Evolutionary conservation across 2,113 vertebrate species (phyloP).

Genomic region (Ovis aries): ARS-UI_Ramb_v3.0 NC_056061.1:69787501-69788000

Average conservation of each 20-base stretch:
- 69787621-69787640: neutral
- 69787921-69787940: neutral
- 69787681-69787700: neutral
- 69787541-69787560: neutral
- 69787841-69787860: too few relatives aligned
- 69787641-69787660: neutral
- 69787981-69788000: neutral
- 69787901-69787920: neutral
- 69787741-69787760: neutral
- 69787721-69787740: neutral
- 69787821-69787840: neutral
- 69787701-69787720: neutral
- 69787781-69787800: neutral
- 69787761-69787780: neutral
- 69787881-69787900: neutral
- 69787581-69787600: accelerated
- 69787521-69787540: neutral
- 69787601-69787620: neutral
- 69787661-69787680: neutral
- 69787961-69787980: neutral
- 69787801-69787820: neutral
- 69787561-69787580: neutral
- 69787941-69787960: neutral
- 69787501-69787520: neutral
- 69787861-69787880: neutral